Base-by-base conservation (phyloP, 2,113 vertebrate genomes). In the Actinemys pallida region DNA sequence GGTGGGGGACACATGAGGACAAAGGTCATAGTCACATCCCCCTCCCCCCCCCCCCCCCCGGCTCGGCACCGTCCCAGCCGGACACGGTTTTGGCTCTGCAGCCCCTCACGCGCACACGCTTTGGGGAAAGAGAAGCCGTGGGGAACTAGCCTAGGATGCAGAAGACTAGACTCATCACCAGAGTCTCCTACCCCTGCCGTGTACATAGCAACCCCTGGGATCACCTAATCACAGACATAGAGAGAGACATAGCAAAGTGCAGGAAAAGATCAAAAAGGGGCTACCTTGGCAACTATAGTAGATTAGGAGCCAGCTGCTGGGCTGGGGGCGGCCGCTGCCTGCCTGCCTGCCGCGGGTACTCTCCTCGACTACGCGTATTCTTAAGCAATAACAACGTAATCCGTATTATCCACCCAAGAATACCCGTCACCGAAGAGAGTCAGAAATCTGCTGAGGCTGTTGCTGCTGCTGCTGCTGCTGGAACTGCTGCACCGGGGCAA, bases 331-430 rank as follows among this genome's bases (percentile, higher is more conserved):
- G 97, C 98, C 93, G 96, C 94, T 97, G 95, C 98, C 97, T 97
- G 97, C 98, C 98, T 97, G 98, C 98, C 98, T 98, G 99, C 99
- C 99, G 99, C 99, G 98, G 98, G 98, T 99, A 99, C 99, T 99
- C 99, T 99, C 99, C 99, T 99, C 99, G 99, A 99, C 99, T 99
- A 99, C 99, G 99, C 99, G 99, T 99, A 99, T 99, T 99, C 99
- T 99, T 99, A 99, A 99, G 99, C 99, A 99, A 99, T 99, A 99
- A 99, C 99, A 99, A 99, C 99, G 99, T 99, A 99, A 99, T 99
- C 99, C 99, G 99, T 99, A 99, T 99, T 99, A 99, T 99, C 99
- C 99, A 99, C 99, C 99, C 99, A 99, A 99, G 99, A 99, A 99
- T 99, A 99, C 99, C 99, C 99, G 99, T 99, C 99, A 99, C 99